Evolutionary conservation across 2,888 invertebrate genomes (phyloP), one percentile per base, ranked within the genome.

Genomic region (Sussaba pulchella): DNA sequence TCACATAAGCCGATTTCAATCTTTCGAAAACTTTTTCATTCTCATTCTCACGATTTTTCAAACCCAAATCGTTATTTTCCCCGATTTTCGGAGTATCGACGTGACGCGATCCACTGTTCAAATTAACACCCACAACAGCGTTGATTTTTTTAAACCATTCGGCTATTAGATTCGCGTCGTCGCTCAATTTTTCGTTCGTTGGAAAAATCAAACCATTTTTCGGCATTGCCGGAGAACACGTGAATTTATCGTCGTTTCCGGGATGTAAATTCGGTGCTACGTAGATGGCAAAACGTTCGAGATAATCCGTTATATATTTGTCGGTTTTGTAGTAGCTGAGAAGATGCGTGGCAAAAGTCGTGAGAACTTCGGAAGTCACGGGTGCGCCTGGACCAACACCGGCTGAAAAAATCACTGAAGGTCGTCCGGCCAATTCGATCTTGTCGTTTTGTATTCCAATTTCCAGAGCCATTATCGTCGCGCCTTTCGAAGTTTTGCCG

Each of bases 11-110:
- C 0, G 67, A 71, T 0, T 88, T 90, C 10, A 92, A 82, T 12
- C 85, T 75, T 78, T 83, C 83, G 1, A 92, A 73, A 17, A 89
- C 59, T 17, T 76, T 43, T 0, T 90, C 89, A 31, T 91, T 91
- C 14, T 87, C 85, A 0, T 87, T 90, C 31, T 86, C 81, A 61
- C 86, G 88, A 9, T 82, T 74, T 1, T 81, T 17, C 36, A 26
- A 12, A 3, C 64, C 31, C 2, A 54, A 19, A 21, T 80, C 82
- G 1, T 86, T 86, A 4, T 84, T 81, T 12, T 81, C 80, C 5
- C 75, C 76, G 21, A 87, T 88, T 59, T 86, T 90, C 0, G 92
- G 92, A 54, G 91, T 90, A 79, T 90, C 90, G 1, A 92, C 87
- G 71, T 91, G 91, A 14, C 84, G 84, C 0, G 90, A 89, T 10